phyloP scores from a whole-genome alignment of 2,888 invertebrate genomes.

The Aphidius colemani region DNA sequence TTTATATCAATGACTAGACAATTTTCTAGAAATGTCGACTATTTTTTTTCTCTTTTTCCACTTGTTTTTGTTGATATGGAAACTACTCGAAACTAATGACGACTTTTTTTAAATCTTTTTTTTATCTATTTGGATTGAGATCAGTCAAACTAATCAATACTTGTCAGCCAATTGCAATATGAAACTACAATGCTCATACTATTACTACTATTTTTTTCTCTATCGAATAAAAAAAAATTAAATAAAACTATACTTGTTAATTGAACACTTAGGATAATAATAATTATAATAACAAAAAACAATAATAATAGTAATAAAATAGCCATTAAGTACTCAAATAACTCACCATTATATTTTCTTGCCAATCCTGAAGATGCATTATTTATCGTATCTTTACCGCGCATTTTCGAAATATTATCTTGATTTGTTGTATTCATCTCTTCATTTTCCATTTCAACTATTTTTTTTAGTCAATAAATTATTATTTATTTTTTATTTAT shows the following conservation, averaged over 20 bases:
- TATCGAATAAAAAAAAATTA: background rate
- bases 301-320: constrained; percentile 1
- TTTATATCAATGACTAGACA: too few species aligned
- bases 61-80: too few species aligned
- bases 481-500: background rate
- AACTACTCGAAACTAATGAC: too few species aligned
- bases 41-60: too few species aligned
- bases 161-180: background rate
- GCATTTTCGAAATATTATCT: constrained; percentile 34
- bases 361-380: constrained; percentile 28
- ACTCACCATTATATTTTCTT: constrained; percentile 34
- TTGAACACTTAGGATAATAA: background rate
- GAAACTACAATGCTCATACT: background rate
- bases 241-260: too few species aligned
- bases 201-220: too few species aligned
- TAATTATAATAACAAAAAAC: background rate
- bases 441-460: constrained; percentile 6
- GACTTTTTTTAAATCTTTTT: too few species aligned
- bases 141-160: too few species aligned
- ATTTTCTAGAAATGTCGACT: too few species aligned
- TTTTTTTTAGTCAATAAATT: too few species aligned
- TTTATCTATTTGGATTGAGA: too few species aligned
- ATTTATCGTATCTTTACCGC: constrained; percentile 36
- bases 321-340: constrained; percentile 21
- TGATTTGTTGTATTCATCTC: constrained; percentile 5